phyloP scores from a whole-genome alignment of 1,140 invertebrate species.

The Cyclina sinensis region DNA sequence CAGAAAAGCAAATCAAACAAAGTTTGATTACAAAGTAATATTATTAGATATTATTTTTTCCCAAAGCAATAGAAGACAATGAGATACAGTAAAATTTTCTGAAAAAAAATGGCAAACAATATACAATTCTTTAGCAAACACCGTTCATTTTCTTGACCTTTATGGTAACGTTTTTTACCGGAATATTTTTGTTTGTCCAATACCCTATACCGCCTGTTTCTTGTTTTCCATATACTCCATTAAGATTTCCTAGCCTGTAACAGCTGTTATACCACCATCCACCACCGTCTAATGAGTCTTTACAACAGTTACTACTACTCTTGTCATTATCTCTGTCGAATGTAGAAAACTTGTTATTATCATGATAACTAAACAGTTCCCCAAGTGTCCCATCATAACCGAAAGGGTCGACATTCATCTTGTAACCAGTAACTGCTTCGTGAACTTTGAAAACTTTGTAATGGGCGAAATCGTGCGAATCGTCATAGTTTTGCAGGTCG shows the following conservation, averaged over 20 bases:
- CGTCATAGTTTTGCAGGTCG: neutral
- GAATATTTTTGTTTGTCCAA: neutral
- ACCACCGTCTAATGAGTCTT: neutral
- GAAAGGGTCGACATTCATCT: conserved; percentile 46
- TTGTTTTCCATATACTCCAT: conserved; percentile 41
- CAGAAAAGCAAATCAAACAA: too few species aligned
- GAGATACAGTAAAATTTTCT: too few species aligned
- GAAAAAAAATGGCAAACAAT: too few species aligned
- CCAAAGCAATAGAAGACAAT: too few species aligned
- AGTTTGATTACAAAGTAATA: too few species aligned
- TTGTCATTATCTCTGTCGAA: conserved; percentile 41
- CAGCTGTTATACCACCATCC: conserved; percentile 57
- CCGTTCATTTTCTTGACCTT: conserved; percentile 1
- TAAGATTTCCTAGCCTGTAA: conserved; percentile 33
- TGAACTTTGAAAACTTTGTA: conserved; percentile 44
- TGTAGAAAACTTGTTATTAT: conserved; percentile 49
- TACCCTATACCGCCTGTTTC: conserved; percentile 28
- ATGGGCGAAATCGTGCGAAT: neutral
- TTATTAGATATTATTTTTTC: too few species aligned
- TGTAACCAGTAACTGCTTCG: neutral
- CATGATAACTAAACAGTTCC: conserved; percentile 43
- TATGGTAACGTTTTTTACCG: conserved; percentile 14
- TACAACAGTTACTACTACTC: neutral
- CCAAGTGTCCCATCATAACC: conserved; percentile 20
- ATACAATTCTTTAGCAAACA: conserved; percentile 19